These are phyloP conservation scores for Odontomachus brunneus DNA, from an alignment of 1,140 invertebrate species.

Conservation along the genomic window DNA sequence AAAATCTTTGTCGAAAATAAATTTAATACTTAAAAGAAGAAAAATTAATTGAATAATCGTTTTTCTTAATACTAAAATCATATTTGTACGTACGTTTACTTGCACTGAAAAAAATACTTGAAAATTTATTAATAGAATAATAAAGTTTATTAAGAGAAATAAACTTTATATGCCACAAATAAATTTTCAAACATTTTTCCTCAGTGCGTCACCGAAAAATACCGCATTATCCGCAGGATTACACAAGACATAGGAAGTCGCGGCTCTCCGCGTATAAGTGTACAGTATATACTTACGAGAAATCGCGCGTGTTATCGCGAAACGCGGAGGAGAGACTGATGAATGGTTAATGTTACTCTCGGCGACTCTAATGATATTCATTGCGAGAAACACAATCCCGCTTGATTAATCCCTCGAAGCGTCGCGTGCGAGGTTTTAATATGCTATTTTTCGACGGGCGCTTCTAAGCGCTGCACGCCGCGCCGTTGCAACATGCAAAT, in stretches of 20 bases:
- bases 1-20: no score
- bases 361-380: slow-evolving; percentile 47
- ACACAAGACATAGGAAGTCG: neutral
- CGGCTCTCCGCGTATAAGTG: neutral
- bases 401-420: slow-evolving; percentile 38
- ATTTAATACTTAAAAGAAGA: no score
- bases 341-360: slow-evolving; percentile 30
- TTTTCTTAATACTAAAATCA: no score
- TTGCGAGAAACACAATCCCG: slow-evolving; percentile 3
- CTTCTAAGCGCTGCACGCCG: slow-evolving; percentile 28
- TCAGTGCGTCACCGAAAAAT: neutral
- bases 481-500: slow-evolving; percentile 71
- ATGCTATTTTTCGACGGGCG: slow-evolving; percentile 33
- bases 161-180: no score
- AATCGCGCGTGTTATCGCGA: neutral
- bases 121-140: no score
- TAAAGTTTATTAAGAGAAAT: no score
- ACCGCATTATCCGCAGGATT: neutral
- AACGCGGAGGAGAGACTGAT: neutral
- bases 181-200: no score
- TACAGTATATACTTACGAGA: neutral
- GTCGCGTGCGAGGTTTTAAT: slow-evolving; percentile 53
- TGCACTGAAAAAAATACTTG: no score
- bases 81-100: no score
- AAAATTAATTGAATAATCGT: no score